Evolutionary conservation across 1,140 invertebrate species (phyloP).

Genomic region (Formica exsecta): DNA sequence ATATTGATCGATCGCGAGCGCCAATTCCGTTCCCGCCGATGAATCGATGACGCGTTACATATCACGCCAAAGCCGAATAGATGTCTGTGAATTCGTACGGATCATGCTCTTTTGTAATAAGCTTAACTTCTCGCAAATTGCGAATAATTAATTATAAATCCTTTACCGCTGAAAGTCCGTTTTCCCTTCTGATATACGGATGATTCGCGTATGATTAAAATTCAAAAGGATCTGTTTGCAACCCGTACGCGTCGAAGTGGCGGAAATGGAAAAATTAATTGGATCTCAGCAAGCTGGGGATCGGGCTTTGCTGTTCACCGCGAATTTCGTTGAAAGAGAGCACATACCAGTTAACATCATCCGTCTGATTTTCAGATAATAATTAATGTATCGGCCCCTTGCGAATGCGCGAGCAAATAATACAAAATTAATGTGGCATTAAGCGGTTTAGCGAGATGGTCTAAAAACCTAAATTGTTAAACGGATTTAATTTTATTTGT

Average conservation of each 20-base stretch:
- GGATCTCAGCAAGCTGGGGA: neutral
- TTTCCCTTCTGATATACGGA: neutral
- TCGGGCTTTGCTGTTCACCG: neutral
- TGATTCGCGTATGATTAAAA: conserved; percentile 40
- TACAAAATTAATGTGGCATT: conserved; percentile 30
- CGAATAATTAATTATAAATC: conserved; percentile 51
- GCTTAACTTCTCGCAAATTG: neutral
- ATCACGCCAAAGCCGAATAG: conserved; percentile 41
- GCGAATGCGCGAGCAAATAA: conserved; percentile 29
- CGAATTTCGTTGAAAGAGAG: neutral
- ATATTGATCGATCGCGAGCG: conserved; percentile 57
- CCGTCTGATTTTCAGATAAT: conserved; percentile 26
- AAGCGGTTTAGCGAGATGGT: neutral
- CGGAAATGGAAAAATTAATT: conserved; percentile 45
- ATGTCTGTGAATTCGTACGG: conserved; percentile 39
- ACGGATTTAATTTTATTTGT: neutral
- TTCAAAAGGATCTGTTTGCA: conserved; percentile 28
- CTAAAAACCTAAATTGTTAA: conserved; percentile 18
- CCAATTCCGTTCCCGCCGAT: conserved; percentile 50
- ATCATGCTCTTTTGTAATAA: conserved; percentile 49
- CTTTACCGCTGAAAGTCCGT: neutral
- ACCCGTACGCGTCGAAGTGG: neutral
- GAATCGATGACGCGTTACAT: conserved; percentile 63
- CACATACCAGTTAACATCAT: neutral
- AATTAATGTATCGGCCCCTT: conserved; percentile 5